Evolutionary conservation across 2,888 invertebrate genomes (phyloP), one percentile per base, ranked within the genome.

Genomic region (Allolobophora icterica): DNA sequence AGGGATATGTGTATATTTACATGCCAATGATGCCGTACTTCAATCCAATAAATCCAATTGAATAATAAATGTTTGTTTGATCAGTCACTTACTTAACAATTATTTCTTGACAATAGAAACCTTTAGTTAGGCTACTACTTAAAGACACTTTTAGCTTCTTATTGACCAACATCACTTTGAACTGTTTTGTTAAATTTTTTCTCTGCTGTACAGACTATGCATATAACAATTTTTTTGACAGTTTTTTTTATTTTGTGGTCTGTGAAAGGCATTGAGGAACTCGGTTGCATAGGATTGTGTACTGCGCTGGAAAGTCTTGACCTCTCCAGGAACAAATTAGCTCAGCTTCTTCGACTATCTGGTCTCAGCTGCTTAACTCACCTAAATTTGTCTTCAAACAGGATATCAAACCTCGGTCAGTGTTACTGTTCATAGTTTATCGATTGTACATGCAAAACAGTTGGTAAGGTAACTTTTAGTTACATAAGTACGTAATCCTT

Each of bases 341-440:
- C 87, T 87, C 87, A 87, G 34, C 35, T 87, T 87, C 33, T 35
- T 35, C 87, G 17, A 21, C 87, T 87, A 3, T 30, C 87, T 35
- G 87, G 87, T 38, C 87, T 87, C 87, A 35, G 87, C 38, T n/a
- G 87, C 24, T 87, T 87, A 87, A 35, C 87, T 35, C 87, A 87
- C n/a, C 34, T 87, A 33, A 35, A 87, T 38, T 87, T 87, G 87
- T 87, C 87, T 34, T 87, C 87, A 35, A 87, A 87, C 87, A 34
- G 34, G 34, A 87, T 87, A 35, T 87, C 87, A 87, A 87, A 87
- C n/a, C 34, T 87, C 19, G 87, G 87, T 87, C 35, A 87, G 87
- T 87, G 17, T 52, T 52, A 52, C 52, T 52, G 30, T n/a, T 71
- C 30, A 1, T n/a, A 71, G 71, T n/a, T n/a, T n/a, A n/a, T 71